Conservation (phyloP, 2,797 vertebrate genomes). For the Anguilla pacifica region DNA sequence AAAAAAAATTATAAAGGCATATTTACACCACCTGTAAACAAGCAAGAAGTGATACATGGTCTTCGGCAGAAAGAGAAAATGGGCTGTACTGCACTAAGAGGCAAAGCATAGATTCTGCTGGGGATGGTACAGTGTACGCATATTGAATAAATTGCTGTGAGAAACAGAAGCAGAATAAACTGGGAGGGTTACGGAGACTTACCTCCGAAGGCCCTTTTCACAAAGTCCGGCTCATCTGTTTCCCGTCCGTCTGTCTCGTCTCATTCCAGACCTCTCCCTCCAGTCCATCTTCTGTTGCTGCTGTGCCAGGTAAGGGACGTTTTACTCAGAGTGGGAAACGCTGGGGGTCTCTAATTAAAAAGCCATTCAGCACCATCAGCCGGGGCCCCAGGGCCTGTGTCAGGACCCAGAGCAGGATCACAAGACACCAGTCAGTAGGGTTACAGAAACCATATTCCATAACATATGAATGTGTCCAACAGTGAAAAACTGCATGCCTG, state of each 20-base stretch:
- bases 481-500: not conserved
- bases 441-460: not conserved
- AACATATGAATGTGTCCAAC: not conserved
- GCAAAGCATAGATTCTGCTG: not conserved
- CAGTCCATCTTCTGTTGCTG: constrained; percentile 81
- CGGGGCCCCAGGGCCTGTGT: not conserved
- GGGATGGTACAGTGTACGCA: not conserved
- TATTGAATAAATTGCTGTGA: not conserved
- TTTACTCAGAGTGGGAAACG: not conserved
- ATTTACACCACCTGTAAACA: not conserved
- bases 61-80: not conserved
- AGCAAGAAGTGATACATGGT: not conserved
- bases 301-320: constrained; percentile 69
- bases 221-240: not conserved
- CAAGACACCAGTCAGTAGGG: not conserved
- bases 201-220: not conserved
- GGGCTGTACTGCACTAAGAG: not conserved
- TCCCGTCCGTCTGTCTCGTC: not conserved
- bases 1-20: not conserved
- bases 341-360: not conserved
- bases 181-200: not conserved
- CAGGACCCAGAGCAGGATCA: not conserved
- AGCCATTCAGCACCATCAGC: not conserved
- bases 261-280: constrained; percentile 74
- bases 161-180: not conserved